These are phyloP conservation scores for Drosophila pallidifrons DNA, from an alignment of 1,140 invertebrate species.

Conservation along the genomic window DNA sequence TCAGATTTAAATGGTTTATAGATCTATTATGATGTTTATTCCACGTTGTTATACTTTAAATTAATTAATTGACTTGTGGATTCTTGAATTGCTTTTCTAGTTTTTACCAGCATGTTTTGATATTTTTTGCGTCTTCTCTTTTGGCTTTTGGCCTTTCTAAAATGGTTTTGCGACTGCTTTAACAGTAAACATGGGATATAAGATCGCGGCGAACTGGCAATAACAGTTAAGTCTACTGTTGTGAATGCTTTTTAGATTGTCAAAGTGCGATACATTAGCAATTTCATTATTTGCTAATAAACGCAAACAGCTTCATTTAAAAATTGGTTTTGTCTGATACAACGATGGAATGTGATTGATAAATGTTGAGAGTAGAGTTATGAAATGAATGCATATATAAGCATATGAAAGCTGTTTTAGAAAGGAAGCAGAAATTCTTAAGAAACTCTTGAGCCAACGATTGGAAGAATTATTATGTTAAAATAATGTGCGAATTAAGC, in stretches of 20 bases:
- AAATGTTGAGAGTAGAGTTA: background rate
- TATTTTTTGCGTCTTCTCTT: background rate
- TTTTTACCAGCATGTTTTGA: background rate
- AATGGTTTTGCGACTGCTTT: background rate
- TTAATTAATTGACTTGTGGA: constrained; percentile 20
- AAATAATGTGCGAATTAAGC: too few relatives aligned
- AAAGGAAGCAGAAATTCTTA: background rate
- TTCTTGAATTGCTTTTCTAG: constrained; percentile 8
- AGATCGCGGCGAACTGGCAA: background rate
- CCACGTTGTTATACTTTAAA: constrained; percentile 24
- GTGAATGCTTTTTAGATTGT: constrained; percentile 3
- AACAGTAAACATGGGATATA: background rate
- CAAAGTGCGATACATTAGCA: background rate
- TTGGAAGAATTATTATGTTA: too few relatives aligned
- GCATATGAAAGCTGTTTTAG: background rate
- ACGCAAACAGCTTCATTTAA: background rate
- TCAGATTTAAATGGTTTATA: constrained; percentile 28
- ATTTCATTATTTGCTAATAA: constrained; percentile 3
- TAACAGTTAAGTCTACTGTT: background rate
- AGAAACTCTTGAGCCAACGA: background rate
- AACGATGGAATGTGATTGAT: constrained; percentile 1
- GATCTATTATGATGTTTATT: constrained; percentile 33
- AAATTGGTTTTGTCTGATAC: background rate
- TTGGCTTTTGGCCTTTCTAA: constrained; percentile 9
- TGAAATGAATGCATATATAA: background rate